Percentiles rank a stretch among this genome's conserved stretches.
Conservation (phyloP, 2,888 invertebrate genomes). For the Machimus atricapillus region DNA sequence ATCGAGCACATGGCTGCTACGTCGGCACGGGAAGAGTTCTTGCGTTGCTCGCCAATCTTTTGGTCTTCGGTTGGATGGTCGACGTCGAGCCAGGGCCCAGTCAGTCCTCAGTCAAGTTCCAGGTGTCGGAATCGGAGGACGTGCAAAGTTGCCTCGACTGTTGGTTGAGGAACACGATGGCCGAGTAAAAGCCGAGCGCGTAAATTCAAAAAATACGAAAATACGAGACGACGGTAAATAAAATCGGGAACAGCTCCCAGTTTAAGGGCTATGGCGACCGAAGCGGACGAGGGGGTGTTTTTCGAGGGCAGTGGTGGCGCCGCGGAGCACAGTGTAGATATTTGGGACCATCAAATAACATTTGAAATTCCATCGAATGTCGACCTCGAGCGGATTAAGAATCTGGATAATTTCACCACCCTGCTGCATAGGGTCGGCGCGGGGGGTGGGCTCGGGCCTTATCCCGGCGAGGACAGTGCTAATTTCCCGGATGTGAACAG, state of each 20-base stretch:
- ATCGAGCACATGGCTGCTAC: neutral
- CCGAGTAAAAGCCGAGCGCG: neutral
- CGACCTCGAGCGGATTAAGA: slow-evolving; percentile 60
- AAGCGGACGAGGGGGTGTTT: neutral
- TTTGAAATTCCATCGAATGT: slow-evolving; percentile 60
- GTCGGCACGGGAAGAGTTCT: neutral
- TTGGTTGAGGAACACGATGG: neutral
- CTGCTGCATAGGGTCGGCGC: slow-evolving; percentile 53
- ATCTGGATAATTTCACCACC: slow-evolving; percentile 58
- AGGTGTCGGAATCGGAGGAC: neutral
- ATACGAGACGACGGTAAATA: neutral
- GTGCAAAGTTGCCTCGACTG: neutral
- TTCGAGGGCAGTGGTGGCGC: slow-evolving; percentile 3
- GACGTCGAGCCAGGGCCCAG: neutral
- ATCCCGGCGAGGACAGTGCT: neutral
- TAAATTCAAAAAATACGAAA: neutral
- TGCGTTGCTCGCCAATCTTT: neutral
- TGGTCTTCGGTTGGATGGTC: too few species aligned
- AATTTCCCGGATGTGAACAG: neutral
- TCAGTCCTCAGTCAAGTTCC: neutral
- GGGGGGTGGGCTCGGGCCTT: neutral
- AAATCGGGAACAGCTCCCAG: neutral
- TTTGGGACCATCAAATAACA: slow-evolving; percentile 58
- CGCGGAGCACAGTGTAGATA: slow-evolving; percentile 12
- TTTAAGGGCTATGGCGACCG: neutral